Percentiles rank a stretch among this genome's conserved stretches.
phyloP scores from a whole-genome alignment of 2,113 vertebrate species.

The Lycocorax pyrrhopterus region DNA sequence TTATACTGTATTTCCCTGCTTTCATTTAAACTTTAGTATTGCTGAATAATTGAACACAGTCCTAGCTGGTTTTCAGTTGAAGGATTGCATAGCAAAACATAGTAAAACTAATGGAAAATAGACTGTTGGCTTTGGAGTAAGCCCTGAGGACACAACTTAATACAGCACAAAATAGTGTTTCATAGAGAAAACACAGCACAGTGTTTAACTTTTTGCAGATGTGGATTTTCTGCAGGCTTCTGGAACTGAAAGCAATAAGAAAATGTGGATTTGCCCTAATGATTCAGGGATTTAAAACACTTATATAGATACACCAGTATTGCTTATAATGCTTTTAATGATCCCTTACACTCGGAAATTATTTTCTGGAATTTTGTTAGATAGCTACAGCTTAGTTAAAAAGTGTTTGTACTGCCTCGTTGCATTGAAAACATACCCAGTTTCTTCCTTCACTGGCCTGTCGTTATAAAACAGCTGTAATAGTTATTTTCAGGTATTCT shows the following conservation, averaged over 20 bases:
- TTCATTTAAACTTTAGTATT: slow-evolving; percentile 1
- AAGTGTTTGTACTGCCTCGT: background rate
- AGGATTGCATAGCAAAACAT: background rate
- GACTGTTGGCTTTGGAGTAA: slow-evolving; percentile 14
- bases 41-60: slow-evolving; percentile 7
- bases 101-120: slow-evolving; percentile 11
- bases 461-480: background rate
- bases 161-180: background rate
- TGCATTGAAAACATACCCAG: background rate
- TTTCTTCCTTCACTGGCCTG: background rate
- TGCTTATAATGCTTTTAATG: background rate
- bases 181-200: background rate
- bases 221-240: background rate
- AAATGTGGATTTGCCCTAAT: background rate
- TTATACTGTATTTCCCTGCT: background rate
- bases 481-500: background rate
- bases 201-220: background rate
- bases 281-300: background rate
- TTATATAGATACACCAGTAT: background rate
- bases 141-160: background rate
- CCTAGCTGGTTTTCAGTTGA: background rate
- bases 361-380: background rate
- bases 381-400: background rate
- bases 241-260: background rate
- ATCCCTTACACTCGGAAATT: background rate